These are phyloP conservation scores for Meloidogyne hapla DNA, from an alignment of 1,140 invertebrate species.

Conservation along the genomic window DNA sequence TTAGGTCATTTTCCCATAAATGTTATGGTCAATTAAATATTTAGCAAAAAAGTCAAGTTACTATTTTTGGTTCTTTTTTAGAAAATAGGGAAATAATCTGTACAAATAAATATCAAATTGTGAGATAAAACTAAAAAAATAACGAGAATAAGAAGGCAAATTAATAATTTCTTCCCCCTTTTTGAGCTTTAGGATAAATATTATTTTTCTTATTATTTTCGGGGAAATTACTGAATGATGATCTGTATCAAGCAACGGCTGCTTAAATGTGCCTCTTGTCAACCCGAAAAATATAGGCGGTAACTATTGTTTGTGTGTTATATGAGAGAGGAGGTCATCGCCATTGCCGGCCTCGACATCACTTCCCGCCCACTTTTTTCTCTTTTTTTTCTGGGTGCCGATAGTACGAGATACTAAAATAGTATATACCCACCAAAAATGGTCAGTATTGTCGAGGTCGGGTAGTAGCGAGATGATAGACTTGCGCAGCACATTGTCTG, in stretches of 20 bases:
- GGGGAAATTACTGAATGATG: neutral
- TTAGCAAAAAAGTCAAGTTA: neutral
- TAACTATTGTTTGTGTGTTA: neutral
- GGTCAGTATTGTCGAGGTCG: too few species aligned
- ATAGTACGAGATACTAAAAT: neutral
- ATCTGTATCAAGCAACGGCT: neutral
- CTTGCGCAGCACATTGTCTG: neutral
- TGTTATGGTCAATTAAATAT: neutral
- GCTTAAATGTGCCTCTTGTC: neutral
- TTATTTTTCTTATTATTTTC: neutral
- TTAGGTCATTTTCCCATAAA: neutral
- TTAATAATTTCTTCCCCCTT: neutral
- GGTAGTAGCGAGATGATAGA: neutral
- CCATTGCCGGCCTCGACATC: neutral
- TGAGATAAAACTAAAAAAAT: neutral
- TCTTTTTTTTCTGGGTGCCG: neutral
- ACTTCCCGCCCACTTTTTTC: neutral
- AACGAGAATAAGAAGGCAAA: neutral
- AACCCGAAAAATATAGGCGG: constrained; percentile 2
- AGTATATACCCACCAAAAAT: too few species aligned
- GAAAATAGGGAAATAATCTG: neutral
- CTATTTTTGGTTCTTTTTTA: neutral
- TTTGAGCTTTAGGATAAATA: neutral
- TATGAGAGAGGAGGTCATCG: neutral
- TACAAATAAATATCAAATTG: neutral